Conservation (phyloP, 2,113 vertebrate genomes). For the Rhea pennata region DNA sequence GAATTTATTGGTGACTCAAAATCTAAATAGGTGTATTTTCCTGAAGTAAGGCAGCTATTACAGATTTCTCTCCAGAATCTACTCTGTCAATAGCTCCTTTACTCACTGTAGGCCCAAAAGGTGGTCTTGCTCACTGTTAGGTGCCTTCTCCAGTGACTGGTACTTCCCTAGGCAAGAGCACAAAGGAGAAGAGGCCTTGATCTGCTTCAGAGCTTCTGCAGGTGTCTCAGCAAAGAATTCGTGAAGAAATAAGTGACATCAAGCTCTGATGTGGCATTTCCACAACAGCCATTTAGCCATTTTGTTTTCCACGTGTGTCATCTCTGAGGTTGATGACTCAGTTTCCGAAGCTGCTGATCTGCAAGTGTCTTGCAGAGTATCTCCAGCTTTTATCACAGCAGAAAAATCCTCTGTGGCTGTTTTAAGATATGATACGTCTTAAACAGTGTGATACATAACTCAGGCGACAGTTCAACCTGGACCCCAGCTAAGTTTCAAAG, state of each 20-base stretch:
- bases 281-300: not conserved
- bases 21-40: not conserved
- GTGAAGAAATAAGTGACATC: not conserved
- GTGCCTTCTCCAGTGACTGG: not conserved
- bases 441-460: not conserved
- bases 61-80: not conserved
- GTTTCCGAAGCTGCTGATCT: not conserved
- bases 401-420: not conserved
- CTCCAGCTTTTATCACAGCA: not conserved
- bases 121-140: not conserved
- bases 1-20: not conserved
- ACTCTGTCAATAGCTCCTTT: not conserved
- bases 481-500: not conserved
- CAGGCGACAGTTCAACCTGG: not conserved
- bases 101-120: not conserved
- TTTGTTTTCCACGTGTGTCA: not conserved
- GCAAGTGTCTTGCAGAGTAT: not conserved
- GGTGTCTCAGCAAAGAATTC: not conserved
- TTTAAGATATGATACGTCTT: not conserved
- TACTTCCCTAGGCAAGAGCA: not conserved
- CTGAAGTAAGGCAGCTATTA: not conserved
- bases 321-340: rapidly evolving
- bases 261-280: not conserved
- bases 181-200: rapidly evolving
- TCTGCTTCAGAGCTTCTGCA: not conserved